Evolutionary conservation across 2,888 invertebrate species (phyloP).

Genomic region (Drosophila meridiana): DNA sequence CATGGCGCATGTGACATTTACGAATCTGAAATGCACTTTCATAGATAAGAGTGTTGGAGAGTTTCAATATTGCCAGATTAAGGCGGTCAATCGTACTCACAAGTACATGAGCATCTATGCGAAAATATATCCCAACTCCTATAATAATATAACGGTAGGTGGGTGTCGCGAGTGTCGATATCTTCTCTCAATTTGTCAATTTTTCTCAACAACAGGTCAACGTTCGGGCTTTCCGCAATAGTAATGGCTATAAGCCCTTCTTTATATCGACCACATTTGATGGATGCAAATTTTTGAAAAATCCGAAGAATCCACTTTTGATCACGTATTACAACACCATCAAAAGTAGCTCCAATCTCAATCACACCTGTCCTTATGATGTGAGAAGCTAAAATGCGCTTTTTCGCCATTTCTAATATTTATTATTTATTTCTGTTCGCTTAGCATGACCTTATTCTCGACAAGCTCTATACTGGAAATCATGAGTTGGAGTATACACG

Average conservation of each 20-base stretch:
- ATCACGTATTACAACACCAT: constrained; percentile 12
- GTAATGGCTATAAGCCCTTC: constrained; percentile 46
- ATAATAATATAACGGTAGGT: constrained; percentile 39
- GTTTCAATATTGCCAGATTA: constrained; percentile 38
- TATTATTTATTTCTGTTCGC: not conserved
- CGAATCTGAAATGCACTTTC: constrained; percentile 51
- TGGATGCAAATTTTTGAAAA: constrained; percentile 41
- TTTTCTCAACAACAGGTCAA: constrained; percentile 21
- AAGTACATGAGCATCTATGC: constrained; percentile 40
- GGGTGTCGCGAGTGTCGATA: not conserved
- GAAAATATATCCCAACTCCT: constrained; percentile 2
- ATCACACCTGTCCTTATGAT: constrained; percentile 42
- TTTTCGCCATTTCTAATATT: not conserved
- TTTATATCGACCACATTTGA: constrained; percentile 15
- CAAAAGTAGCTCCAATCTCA: constrained; percentile 21
- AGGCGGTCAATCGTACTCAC: constrained; percentile 56
- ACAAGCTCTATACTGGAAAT: constrained; percentile 15
- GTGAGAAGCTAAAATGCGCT: constrained; percentile 11
- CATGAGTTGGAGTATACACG: not conserved
- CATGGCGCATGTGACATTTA: constrained; percentile 42
- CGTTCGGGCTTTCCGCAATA: constrained; percentile 18
- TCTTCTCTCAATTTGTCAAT: not conserved
- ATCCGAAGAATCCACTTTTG: not conserved
- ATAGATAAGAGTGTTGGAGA: not conserved
- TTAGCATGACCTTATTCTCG: constrained; percentile 29